Percentiles rank a stretch among this genome's conserved stretches.
These are phyloP conservation scores for Protobothrops flavoviridis DNA, from an alignment of 2,113 vertebrate species.

Conservation along the genomic window DNA sequence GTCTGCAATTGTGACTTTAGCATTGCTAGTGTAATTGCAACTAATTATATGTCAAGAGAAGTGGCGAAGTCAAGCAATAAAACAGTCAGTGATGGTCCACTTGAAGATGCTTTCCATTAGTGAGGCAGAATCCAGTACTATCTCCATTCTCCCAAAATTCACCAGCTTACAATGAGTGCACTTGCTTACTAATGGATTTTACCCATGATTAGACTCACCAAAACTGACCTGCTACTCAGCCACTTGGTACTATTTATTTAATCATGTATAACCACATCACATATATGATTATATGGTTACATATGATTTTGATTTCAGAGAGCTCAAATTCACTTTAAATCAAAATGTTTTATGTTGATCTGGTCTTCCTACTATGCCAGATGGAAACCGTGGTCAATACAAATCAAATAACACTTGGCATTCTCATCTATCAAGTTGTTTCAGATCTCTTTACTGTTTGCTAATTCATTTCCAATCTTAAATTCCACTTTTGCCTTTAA, in stretches of 20 bases:
- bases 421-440: neutral
- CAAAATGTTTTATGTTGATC: neutral
- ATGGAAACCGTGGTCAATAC: neutral
- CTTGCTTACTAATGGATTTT: neutral
- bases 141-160: neutral
- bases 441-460: neutral
- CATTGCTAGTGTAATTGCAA: constrained; percentile 50
- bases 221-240: neutral
- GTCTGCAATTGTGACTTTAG: constrained; percentile 45
- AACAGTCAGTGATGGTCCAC: constrained; percentile 51
- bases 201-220: neutral
- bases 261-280: neutral
- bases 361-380: neutral
- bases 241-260: neutral
- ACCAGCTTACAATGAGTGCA: neutral
- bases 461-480: neutral
- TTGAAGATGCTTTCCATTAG: constrained; percentile 43
- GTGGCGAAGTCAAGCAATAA: constrained; percentile 60
- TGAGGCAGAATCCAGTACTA: neutral
- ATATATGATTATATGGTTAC: neutral
- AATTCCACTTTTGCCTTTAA: neutral
- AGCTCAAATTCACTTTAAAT: neutral
- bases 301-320: neutral
- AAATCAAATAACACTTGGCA: neutral
- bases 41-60: constrained; percentile 41